A percentile compares a stretch with the other conserved stretches of the same genome.
Evolutionary conservation across 2,888 invertebrate genomes (phyloP).

Genomic region (Nipponacmea schrenckii): DNA sequence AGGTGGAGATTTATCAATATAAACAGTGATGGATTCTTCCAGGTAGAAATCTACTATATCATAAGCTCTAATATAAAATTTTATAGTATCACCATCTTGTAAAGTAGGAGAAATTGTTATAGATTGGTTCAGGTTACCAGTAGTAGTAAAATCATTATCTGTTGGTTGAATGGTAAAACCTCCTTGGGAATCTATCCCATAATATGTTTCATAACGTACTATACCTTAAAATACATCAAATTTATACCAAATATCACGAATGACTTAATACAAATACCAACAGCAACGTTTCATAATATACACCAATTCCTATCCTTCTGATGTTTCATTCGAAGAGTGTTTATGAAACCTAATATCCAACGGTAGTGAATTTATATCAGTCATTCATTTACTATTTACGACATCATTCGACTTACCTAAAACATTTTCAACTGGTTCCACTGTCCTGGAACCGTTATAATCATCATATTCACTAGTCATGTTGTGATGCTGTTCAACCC

Average conservation of each 20-base stretch:
- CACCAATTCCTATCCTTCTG: too few relatives aligned
- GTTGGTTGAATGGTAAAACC: slow-evolving; percentile 18
- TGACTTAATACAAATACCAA: not conserved
- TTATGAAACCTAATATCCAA: too few relatives aligned
- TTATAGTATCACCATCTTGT: slow-evolving; percentile 33
- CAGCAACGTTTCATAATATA: too few relatives aligned
- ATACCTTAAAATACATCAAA: slow-evolving; percentile 24
- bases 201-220: slow-evolving; percentile 26
- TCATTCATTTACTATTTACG: too few relatives aligned
- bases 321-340: too few relatives aligned
- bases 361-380: too few relatives aligned
- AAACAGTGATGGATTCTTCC: slow-evolving; percentile 28
- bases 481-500: not conserved
- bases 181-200: slow-evolving; percentile 19
- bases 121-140: slow-evolving; percentile 7
- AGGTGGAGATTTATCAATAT: slow-evolving; percentile 37
- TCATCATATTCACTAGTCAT: not conserved
- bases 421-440: not conserved
- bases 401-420: not conserved
- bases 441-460: not conserved
- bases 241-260: not conserved
- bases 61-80: slow-evolving; percentile 29
- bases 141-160: not conserved
- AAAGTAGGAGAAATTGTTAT: slow-evolving; percentile 19
- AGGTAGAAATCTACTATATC: slow-evolving; percentile 29